Percentiles rank a stretch among this genome's conserved stretches.
phyloP scores from a whole-genome alignment of 2,797 vertebrate genomes.

The Spinibarbus caldwelli region DNA sequence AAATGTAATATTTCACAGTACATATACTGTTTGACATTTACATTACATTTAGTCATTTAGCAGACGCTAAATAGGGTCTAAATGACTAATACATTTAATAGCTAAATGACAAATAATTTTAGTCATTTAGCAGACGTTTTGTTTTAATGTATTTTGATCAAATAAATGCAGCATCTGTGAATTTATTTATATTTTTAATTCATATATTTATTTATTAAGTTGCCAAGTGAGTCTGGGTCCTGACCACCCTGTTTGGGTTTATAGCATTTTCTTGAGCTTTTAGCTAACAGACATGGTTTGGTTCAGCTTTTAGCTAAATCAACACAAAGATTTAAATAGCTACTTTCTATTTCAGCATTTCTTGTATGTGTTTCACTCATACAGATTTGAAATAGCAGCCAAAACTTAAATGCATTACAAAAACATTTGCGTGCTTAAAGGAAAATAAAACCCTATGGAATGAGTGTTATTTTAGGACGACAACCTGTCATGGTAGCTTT shows the following conservation, averaged over 20 bases:
- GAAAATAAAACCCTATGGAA: conserved; percentile 2
- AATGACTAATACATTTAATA: too few species aligned
- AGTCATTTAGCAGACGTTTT: too few species aligned
- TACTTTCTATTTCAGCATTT: conserved; percentile 1
- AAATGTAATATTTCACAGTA: background rate
- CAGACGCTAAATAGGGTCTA: too few species aligned
- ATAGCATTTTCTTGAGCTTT: background rate
- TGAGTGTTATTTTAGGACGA: conserved; percentile 24
- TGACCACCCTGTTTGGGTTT: background rate
- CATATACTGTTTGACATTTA: too few species aligned
- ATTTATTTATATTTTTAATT: background rate
- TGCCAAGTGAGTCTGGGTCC: background rate
- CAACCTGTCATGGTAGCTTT: conserved; percentile 39
- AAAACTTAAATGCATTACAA: background rate
- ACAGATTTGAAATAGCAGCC: background rate
- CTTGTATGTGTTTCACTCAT: conserved; percentile 8
- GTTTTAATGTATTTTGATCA: background rate
- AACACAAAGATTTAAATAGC: background rate
- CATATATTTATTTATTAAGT: background rate
- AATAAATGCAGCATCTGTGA: background rate
- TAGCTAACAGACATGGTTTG: background rate
- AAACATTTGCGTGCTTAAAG: conserved; percentile 7
- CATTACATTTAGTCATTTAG: too few species aligned
- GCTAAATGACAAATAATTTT: too few species aligned
- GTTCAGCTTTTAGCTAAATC: background rate